These are phyloP conservation scores for Poeciliopsis retropinna DNA, from an alignment of 2,113 vertebrate genomes.

Conservation along the genomic window DNA sequence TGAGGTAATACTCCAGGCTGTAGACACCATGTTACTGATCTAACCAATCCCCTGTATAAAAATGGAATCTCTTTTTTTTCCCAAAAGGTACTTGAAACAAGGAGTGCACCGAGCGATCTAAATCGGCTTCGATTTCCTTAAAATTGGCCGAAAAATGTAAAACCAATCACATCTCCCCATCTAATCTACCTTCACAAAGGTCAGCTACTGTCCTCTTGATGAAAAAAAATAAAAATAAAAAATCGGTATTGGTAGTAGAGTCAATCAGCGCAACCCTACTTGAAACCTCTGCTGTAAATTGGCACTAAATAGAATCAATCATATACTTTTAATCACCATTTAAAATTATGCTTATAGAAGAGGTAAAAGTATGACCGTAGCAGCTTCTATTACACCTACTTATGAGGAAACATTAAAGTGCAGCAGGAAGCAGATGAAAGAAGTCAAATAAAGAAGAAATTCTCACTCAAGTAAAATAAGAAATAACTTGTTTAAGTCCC, in stretches of 20 bases:
- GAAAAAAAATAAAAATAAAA: too few relatives aligned
- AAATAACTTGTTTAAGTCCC: slow-evolving; percentile 53
- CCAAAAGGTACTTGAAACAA: background rate
- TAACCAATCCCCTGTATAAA: background rate
- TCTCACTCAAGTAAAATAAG: slow-evolving; percentile 13
- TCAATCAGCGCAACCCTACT: too few relatives aligned
- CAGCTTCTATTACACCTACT: background rate
- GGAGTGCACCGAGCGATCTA: too few relatives aligned
- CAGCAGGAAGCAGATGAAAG: background rate
- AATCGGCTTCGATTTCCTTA: too few relatives aligned
- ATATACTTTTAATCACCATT: too few relatives aligned
- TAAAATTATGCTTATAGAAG: too few relatives aligned
- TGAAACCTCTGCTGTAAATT: background rate
- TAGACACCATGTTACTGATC: background rate
- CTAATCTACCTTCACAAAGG: too few relatives aligned
- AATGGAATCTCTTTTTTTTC: background rate
- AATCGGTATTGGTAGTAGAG: too few relatives aligned
- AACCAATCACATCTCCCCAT: too few relatives aligned
- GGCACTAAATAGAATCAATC: background rate
- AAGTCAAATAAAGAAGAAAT: background rate
- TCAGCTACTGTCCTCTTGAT: too few relatives aligned
- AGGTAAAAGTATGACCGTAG: background rate
- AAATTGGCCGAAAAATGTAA: too few relatives aligned
- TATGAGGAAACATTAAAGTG: background rate
- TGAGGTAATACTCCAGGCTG: too few relatives aligned